Conservation (phyloP, 2,113 vertebrate genomes). For the Gadus macrocephalus region DNA sequence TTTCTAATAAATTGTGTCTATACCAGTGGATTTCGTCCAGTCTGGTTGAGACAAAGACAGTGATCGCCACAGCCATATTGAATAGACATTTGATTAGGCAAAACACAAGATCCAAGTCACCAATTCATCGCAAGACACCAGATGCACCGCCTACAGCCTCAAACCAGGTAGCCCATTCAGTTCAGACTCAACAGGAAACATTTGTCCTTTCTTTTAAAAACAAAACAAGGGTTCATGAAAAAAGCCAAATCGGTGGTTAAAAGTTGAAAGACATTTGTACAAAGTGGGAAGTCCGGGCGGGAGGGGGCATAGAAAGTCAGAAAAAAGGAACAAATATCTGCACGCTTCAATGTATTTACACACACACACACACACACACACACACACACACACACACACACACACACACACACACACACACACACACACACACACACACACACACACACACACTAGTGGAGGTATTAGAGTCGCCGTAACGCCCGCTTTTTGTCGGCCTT, state of each 20-base stretch:
- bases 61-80: too few species aligned
- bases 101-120: too few species aligned
- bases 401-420: conserved; percentile 47
- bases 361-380: conserved; percentile 32
- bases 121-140: neutral
- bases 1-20: too few species aligned
- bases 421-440: conserved; percentile 26
- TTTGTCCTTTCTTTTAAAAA: conserved; percentile 17
- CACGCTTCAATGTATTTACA: conserved; percentile 71
- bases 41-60: too few species aligned
- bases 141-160: neutral
- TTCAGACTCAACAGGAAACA: conserved; percentile 1
- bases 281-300: conserved; percentile 48
- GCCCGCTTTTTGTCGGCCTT: conserved; percentile 92
- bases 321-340: conserved; percentile 50
- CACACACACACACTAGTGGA: conserved; percentile 27
- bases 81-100: too few species aligned
- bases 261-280: conserved; percentile 29
- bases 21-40: too few species aligned
- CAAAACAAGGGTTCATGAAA: conserved; percentile 5
- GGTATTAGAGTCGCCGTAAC: conserved; percentile 83
- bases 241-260: conserved; percentile 19
- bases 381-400: conserved; percentile 28
- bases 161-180: conserved; percentile 12
- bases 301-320: conserved; percentile 40